phyloP scores from a whole-genome alignment of 2,888 invertebrate genomes.

The Gerris lacustris region DNA sequence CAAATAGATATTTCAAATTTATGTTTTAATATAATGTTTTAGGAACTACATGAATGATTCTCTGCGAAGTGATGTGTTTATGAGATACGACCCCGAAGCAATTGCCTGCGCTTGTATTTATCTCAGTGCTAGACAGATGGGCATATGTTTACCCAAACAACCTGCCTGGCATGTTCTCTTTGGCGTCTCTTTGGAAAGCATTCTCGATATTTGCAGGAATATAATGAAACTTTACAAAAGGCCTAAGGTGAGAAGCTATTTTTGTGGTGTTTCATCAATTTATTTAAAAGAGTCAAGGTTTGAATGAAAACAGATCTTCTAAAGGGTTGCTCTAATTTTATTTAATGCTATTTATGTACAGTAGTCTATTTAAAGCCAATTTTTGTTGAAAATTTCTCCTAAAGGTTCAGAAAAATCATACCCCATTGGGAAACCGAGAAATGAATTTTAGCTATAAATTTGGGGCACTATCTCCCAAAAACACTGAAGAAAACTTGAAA shows the following conservation, averaged over 20 bases:
- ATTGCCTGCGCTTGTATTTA: constrained; percentile 99
- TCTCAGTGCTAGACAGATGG: constrained; percentile 77
- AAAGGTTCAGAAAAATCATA: too few relatives aligned
- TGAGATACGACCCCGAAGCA: constrained; percentile 89
- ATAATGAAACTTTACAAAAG: constrained; percentile 76
- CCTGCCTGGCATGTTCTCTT: constrained; percentile 87
- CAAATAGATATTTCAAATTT: not conserved
- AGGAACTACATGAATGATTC: constrained; percentile 99
- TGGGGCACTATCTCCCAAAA: too few relatives aligned
- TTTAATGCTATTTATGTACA: too few relatives aligned
- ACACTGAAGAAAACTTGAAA: too few relatives aligned
- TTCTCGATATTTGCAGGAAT: constrained; percentile 67
- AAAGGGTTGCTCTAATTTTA: too few relatives aligned
- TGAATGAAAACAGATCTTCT: not conserved
- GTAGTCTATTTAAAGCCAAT: too few relatives aligned
- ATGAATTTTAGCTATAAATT: too few relatives aligned
- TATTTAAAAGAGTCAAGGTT: not conserved
- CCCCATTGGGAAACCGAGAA: too few relatives aligned
- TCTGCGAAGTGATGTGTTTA: constrained; percentile 88
- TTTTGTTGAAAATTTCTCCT: too few relatives aligned
- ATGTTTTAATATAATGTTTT: constrained; percentile 25
- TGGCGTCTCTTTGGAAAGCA: constrained; percentile 67
- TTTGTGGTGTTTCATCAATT: not conserved
- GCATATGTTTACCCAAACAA: constrained; percentile 69
- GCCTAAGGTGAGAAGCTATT: constrained; percentile 51